Evolutionary conservation across 2,888 invertebrate genomes (phyloP).

Genomic region (Thereva nobilitata): DNA sequence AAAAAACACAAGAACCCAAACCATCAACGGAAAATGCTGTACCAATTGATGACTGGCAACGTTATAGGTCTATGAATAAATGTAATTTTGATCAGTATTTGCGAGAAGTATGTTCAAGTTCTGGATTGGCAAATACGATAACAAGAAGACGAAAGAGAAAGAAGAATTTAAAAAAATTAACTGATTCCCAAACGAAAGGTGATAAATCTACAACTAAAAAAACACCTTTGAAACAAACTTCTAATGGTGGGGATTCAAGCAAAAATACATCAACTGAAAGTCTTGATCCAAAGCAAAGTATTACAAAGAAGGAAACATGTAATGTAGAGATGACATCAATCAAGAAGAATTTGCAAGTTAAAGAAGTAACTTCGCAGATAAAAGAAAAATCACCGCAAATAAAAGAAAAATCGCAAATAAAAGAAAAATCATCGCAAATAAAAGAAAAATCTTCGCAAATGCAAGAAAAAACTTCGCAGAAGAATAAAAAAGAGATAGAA

Average conservation of each 20-base stretch:
- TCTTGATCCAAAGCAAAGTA: too few relatives aligned
- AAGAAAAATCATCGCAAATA: slow-evolving; percentile 10
- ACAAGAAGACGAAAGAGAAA: slow-evolving; percentile 42
- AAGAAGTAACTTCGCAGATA: slow-evolving; percentile 4
- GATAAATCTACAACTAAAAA: too few relatives aligned
- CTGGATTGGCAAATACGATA: slow-evolving; percentile 41
- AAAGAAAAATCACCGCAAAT: slow-evolving; percentile 6
- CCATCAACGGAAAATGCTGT: slow-evolving; percentile 29
- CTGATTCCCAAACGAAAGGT: too few relatives aligned
- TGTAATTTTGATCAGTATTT: slow-evolving; percentile 52
- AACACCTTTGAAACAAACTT: too few relatives aligned
- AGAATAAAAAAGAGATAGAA: not conserved
- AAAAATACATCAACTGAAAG: too few relatives aligned
- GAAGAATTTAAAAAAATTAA: too few relatives aligned
- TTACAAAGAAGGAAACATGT: too few relatives aligned
- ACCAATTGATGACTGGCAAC: slow-evolving; percentile 51
- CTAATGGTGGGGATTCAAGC: too few relatives aligned
- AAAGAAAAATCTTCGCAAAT: not conserved
- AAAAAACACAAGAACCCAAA: slow-evolving; percentile 17
- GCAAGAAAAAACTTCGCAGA: not conserved
- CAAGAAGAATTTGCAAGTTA: too few relatives aligned
- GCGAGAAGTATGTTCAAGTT: slow-evolving; percentile 51
- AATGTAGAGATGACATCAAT: too few relatives aligned
- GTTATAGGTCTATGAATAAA: slow-evolving; percentile 44
- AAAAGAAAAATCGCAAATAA: not conserved